Conservation (phyloP, 1,140 invertebrate genomes). For the Lasioglossum baleicum region DNA sequence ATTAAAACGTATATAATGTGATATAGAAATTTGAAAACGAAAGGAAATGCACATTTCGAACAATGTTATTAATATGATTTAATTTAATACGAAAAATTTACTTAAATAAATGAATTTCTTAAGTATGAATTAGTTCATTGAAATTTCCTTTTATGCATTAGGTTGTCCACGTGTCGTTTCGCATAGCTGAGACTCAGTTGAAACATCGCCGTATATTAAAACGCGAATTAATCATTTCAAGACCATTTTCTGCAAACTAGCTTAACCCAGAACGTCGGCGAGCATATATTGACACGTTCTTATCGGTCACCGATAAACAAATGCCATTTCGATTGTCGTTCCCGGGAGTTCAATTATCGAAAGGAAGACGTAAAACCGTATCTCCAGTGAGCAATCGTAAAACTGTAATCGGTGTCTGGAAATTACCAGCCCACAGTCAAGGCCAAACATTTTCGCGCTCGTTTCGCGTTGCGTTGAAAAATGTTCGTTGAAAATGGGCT, state of each 20-base stretch:
- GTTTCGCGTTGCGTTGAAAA: background rate
- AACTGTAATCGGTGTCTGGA: constrained; percentile 8
- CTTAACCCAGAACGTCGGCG: background rate
- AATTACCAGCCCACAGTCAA: background rate
- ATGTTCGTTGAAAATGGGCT: background rate
- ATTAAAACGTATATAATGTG: too few species aligned
- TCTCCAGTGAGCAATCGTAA: constrained; percentile 16
- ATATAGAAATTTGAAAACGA: too few species aligned
- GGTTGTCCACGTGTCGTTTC: too few species aligned
- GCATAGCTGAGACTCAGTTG: too few species aligned
- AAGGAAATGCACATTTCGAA: too few species aligned
- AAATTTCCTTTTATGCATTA: too few species aligned
- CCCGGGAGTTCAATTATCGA: background rate
- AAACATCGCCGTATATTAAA: too few species aligned
- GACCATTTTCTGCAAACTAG: background rate
- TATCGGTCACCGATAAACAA: background rate
- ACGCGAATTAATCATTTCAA: background rate
- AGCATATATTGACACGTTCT: background rate
- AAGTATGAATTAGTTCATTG: too few species aligned
- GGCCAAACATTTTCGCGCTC: background rate
- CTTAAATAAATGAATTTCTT: too few species aligned
- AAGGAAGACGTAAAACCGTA: constrained; percentile 2
- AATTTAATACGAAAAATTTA: too few species aligned
- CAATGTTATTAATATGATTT: too few species aligned
- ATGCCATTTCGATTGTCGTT: background rate